Evolutionary conservation across 2,888 invertebrate genomes (phyloP).

Genomic region (Phanerotoma sp.): DNA sequence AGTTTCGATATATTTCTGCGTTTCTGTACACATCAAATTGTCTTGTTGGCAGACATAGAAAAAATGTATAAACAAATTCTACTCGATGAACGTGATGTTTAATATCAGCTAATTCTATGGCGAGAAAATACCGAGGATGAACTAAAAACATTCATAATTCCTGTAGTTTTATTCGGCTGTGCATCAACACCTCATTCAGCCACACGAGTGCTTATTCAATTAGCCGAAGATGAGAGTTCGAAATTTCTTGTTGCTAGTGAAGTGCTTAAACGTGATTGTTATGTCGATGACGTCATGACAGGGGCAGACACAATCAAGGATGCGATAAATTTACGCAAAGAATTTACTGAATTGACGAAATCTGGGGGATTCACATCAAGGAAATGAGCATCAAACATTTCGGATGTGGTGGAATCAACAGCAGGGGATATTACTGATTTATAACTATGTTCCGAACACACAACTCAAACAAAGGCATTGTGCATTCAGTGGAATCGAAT

Average conservation of each 20-base stretch:
- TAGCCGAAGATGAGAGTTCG: conserved; percentile 29
- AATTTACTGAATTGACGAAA: conserved; percentile 23
- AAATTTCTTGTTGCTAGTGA: conserved; percentile 27
- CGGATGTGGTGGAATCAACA: not conserved
- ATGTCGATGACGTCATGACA: conserved; percentile 40
- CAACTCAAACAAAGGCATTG: not conserved
- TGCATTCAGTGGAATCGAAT: not conserved
- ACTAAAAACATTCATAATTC: conserved; percentile 14
- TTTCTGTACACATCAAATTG: conserved; percentile 25
- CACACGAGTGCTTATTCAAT: conserved; percentile 31
- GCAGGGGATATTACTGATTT: not conserved
- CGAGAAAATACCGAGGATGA: conserved; percentile 8
- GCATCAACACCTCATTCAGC: conserved; percentile 36
- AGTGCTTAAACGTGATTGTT: conserved; percentile 30
- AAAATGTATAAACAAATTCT: conserved; percentile 31
- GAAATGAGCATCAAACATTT: conserved; percentile 7
- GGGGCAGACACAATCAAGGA: conserved; percentile 29
- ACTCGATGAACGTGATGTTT: conserved; percentile 20
- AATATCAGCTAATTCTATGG: conserved; percentile 29
- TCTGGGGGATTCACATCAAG: conserved; percentile 11
- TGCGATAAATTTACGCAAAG: conserved; percentile 23
- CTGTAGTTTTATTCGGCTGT: conserved; percentile 28
- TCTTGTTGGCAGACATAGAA: conserved; percentile 24
- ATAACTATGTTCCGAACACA: not conserved
- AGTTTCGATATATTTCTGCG: conserved; percentile 10